Evolutionary conservation across 2,113 vertebrate species (phyloP).

Genomic region (Rhynchopsitta pachyrhyncha): DNA sequence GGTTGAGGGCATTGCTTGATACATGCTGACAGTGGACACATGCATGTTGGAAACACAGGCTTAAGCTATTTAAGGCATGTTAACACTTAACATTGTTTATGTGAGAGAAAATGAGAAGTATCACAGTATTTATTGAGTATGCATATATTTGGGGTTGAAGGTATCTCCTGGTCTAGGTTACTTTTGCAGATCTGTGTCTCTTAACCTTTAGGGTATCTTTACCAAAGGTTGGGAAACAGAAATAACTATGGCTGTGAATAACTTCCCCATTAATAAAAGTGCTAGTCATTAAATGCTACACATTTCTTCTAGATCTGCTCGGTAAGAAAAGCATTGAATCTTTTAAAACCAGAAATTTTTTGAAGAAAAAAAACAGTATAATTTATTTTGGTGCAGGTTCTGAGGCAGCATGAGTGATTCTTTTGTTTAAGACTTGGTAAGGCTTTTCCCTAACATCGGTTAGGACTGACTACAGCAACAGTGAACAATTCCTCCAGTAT

Average conservation of each 20-base stretch:
- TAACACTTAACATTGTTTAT: background rate
- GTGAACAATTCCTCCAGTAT: background rate
- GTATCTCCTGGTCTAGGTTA: background rate
- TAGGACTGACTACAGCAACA: background rate
- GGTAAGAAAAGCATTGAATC: background rate
- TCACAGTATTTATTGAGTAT: background rate
- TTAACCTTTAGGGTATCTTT: background rate
- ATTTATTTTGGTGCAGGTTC: background rate
- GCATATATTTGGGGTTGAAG: background rate
- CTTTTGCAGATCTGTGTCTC: background rate
- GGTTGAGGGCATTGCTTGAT: background rate
- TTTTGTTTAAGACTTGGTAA: background rate
- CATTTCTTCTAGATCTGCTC: background rate
- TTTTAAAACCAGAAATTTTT: background rate
- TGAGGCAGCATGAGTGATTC: background rate
- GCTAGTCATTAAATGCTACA: background rate
- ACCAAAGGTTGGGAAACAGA: background rate
- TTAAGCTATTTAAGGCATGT: background rate
- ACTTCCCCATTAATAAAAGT: background rate
- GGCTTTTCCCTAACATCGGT: background rate
- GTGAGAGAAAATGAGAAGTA: background rate
- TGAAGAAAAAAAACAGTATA: background rate
- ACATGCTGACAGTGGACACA: background rate
- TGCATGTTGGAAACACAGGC: background rate
- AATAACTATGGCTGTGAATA: background rate